phyloP scores from a whole-genome alignment of 2,888 invertebrate species.

The Polymixis lichenea region DNA sequence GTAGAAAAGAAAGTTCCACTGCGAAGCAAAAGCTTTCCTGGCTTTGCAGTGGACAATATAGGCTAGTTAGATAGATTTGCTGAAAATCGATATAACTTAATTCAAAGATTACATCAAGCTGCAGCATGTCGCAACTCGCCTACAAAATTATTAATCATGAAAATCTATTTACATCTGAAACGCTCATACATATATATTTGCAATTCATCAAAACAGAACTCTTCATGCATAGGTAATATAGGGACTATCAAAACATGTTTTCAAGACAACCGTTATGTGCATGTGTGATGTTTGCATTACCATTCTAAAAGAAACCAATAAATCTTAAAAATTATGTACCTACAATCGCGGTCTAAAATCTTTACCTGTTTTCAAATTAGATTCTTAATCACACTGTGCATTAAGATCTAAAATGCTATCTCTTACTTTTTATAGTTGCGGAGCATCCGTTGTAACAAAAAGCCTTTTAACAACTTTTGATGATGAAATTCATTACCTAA shows the following conservation, averaged over 20 bases:
- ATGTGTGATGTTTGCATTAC: slow-evolving; percentile 72
- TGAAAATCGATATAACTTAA: not conserved
- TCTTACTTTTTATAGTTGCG: not conserved
- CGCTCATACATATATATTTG: slow-evolving; percentile 5
- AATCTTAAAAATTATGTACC: slow-evolving; percentile 69
- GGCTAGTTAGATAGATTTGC: no score
- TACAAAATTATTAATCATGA: slow-evolving; percentile 9
- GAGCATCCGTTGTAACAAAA: not conserved
- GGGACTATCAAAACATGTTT: slow-evolving; percentile 40
- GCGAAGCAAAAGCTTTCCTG: no score
- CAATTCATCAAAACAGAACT: slow-evolving; percentile 48
- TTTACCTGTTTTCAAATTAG: not conserved
- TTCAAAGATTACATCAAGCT: not conserved
- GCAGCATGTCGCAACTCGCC: not conserved
- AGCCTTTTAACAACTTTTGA: not conserved
- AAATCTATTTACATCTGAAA: slow-evolving; percentile 29
- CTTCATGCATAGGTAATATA: slow-evolving; percentile 71
- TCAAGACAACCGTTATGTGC: slow-evolving; percentile 70
- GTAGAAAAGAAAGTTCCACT: no score
- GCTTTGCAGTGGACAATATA: no score
- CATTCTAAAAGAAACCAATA: slow-evolving; percentile 79
- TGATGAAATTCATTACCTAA: not conserved
- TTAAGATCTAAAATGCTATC: not conserved
- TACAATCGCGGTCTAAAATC: not conserved
- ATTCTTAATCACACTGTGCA: not conserved